Conservation (phyloP, 2,888 invertebrate species). For the Adineta ricciae region DNA sequence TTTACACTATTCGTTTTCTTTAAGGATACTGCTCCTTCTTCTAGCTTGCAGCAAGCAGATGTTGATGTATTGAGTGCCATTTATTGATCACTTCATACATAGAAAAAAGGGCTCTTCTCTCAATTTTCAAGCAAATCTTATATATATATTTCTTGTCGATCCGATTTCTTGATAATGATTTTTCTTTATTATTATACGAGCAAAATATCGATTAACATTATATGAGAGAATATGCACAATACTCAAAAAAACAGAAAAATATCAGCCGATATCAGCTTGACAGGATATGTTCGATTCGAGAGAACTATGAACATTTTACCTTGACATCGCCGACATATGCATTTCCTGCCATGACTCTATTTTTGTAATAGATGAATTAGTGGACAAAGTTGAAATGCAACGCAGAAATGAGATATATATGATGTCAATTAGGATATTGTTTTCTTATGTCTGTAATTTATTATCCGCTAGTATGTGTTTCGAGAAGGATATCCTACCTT, state of each 20-base stretch:
- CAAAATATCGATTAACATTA: not conserved
- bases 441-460: not conserved
- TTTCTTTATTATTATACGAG: not conserved
- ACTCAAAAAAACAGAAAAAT: too few relatives aligned
- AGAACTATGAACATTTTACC: too few relatives aligned
- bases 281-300: too few relatives aligned
- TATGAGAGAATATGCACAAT: too few relatives aligned
- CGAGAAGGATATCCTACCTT: not conserved
- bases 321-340: too few relatives aligned
- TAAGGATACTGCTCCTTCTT: not conserved
- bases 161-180: not conserved
- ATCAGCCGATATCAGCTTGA: too few relatives aligned
- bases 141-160: not conserved
- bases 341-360: too few relatives aligned
- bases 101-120: not conserved
- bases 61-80: not conserved
- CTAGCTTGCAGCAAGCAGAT: not conserved
- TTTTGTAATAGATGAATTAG: too few relatives aligned
- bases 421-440: not conserved
- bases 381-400: not conserved
- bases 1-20: not conserved
- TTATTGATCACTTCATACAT: not conserved
- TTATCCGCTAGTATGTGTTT: not conserved
- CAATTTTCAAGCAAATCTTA: not conserved
- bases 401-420: not conserved